A percentile compares a stretch with the other conserved stretches of the same genome.
phyloP scores from a whole-genome alignment of 2,113 vertebrate species.

The Camelus dromedarius region DNA sequence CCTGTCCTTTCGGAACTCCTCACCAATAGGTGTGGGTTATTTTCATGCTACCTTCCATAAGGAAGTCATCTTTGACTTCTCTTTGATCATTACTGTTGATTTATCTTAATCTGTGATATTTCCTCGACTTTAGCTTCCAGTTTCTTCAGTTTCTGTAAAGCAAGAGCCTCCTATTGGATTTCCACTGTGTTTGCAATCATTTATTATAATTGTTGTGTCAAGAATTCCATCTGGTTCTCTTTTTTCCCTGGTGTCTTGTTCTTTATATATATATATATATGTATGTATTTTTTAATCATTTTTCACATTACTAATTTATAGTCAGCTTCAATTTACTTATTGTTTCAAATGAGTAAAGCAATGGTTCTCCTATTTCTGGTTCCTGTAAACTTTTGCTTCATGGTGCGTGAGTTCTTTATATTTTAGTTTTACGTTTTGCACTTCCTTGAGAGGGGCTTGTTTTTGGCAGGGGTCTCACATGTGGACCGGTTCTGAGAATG shows the following conservation, averaged over 20 bases:
- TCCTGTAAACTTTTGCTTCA: background rate
- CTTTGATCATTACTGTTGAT: background rate
- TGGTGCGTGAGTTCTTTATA: background rate
- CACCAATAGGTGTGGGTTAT: rapidly evolving
- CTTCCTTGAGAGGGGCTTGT: background rate
- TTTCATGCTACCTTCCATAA: background rate
- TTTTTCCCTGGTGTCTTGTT: background rate
- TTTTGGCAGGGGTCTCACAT: background rate
- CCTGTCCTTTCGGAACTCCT: background rate
- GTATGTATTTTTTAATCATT: background rate
- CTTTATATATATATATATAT: background rate
- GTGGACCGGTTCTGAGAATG: background rate
- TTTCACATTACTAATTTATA: background rate
- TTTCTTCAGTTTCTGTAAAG: background rate
- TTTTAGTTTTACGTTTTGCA: background rate
- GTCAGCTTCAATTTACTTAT: background rate
- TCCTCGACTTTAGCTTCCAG: background rate
- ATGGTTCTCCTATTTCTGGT: background rate
- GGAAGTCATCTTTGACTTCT: background rate
- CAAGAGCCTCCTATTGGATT: background rate
- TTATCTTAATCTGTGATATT: background rate
- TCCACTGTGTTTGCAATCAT: background rate
- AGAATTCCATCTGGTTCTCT: background rate
- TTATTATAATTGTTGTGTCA: background rate
- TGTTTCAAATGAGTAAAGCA: background rate